Evolutionary conservation across 1,140 invertebrate genomes (phyloP).

Genomic region (Homalodisca vitripennis): DNA sequence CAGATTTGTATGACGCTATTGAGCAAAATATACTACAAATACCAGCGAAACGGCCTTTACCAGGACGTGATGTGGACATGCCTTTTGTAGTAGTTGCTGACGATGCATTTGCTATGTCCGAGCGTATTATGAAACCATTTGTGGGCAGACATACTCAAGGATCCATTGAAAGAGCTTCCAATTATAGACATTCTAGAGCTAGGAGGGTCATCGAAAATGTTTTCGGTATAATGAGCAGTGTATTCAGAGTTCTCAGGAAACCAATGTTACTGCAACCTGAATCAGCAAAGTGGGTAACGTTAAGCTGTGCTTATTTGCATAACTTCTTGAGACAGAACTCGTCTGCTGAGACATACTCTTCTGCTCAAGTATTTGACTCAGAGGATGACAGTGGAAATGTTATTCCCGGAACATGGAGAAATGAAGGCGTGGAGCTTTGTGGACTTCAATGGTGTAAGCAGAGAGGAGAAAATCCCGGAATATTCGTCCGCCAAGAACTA

Average conservation of each 20-base stretch:
- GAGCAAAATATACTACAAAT: constrained; percentile 16
- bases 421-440: constrained; percentile 7
- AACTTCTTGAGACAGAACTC: constrained; percentile 36
- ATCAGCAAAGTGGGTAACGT: constrained; percentile 41
- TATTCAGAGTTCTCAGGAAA: constrained; percentile 48
- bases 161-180: constrained; percentile 45
- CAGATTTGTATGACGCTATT: not conserved
- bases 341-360: constrained; percentile 9
- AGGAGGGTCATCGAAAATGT: constrained; percentile 53
- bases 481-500: constrained; percentile 7
- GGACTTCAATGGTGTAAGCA: constrained; percentile 6
- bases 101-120: constrained; percentile 46
- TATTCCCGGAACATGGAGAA: not conserved
- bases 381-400: constrained; percentile 1
- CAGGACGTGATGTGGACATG: constrained; percentile 34
- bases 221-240: constrained; percentile 52
- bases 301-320: constrained; percentile 40
- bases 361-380: constrained; percentile 1
- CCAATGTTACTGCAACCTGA: constrained; percentile 44
- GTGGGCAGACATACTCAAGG: constrained; percentile 49
- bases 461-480: constrained; percentile 5
- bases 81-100: constrained; percentile 51
- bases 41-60: not conserved
- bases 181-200: constrained; percentile 46
- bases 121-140: constrained; percentile 50